A percentile compares a stretch with the other conserved stretches of the same genome.
These are phyloP conservation scores for Empis livida DNA, from an alignment of 2,888 invertebrate genomes.

Conservation along the genomic window DNA sequence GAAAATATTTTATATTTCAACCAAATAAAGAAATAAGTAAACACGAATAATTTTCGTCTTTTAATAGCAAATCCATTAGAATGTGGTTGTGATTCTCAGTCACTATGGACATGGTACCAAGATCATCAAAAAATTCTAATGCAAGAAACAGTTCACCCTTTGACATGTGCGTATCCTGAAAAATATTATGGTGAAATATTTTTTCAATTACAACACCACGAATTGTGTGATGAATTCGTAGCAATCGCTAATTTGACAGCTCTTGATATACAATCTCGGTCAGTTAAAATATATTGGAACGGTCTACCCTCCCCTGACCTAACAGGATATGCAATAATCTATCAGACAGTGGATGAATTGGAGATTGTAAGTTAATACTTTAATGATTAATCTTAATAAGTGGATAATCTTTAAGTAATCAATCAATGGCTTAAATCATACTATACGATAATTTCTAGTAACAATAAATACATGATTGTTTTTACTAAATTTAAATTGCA, in stretches of 20 bases:
- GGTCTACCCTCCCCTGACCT: slow-evolving; percentile 65
- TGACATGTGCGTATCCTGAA: slow-evolving; percentile 64
- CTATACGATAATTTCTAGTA: too few relatives aligned
- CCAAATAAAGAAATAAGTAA: too few relatives aligned
- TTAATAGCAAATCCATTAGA: slow-evolving; percentile 62
- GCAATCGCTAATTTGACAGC: slow-evolving; percentile 61
- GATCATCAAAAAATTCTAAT: slow-evolving; percentile 51
- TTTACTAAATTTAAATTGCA: too few relatives aligned
- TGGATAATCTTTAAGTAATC: too few relatives aligned
- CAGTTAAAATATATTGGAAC: slow-evolving; percentile 69
- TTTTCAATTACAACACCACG: slow-evolving; percentile 51
- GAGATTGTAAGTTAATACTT: slow-evolving; percentile 42
- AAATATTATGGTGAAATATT: slow-evolving; percentile 55
- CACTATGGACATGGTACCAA: slow-evolving; percentile 74
- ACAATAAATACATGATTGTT: too few relatives aligned
- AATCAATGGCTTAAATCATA: too few relatives aligned
- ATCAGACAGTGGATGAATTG: slow-evolving; percentile 48
- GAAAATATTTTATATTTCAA: too few relatives aligned
- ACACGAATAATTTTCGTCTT: too few relatives aligned
- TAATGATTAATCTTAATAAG: too few relatives aligned
- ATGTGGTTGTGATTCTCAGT: slow-evolving; percentile 72
- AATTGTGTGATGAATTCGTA: slow-evolving; percentile 58
- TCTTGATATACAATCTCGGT: slow-evolving; percentile 67
- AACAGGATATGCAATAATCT: slow-evolving; percentile 65
- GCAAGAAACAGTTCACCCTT: slow-evolving; percentile 22